Base-by-base conservation (phyloP, 2,888 invertebrate genomes). In the Nemotelus nigrinus region DNA sequence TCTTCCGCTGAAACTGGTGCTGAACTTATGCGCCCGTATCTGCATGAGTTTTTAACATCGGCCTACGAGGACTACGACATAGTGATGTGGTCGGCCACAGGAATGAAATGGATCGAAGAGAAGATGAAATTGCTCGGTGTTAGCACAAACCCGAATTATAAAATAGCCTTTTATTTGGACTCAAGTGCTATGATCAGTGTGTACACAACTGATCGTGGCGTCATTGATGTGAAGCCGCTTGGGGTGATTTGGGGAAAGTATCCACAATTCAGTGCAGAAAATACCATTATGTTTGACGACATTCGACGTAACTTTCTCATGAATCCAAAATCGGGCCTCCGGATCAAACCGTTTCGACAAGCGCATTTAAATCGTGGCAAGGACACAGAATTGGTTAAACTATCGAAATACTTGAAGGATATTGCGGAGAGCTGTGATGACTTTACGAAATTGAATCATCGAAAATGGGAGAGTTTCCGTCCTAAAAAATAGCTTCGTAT, bases 261-360 rank as follows among this genome's bases (percentile, higher is more conserved):
- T 84, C 90, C 93, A 1, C 95, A 97, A 84, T 98, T 95, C 87
- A 93, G 91, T 68, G 89, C 93, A 0, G 94, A 94, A 84, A 99
- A 99, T 86, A 98, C 98, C 0, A 97, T 99, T 80, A 99, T 99
- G 98, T 96, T 99, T 83, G 98, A 99, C 84, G 98, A 99, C 83
- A 94, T 98, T 57, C 89, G 97, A 76, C 89, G 97, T 82, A 99
- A 99, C 87, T 99, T 99, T 84, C 91, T 98, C 57, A 98, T 99
- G 98, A 99, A 99, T 86, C 98, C 98, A 0, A 94, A 95, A 82
- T 96, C 94, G 79, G 98, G 98, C 0, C 88, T 98, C 0, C 93
- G 93, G 86, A 98, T 98, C 82, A 90, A 93, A 83, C 94, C 98
- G 0, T 98, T 97, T 85, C 90, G 94, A 3, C 94, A 97, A 84